Conservation (phyloP, 2,888 invertebrate genomes). For the Aporophyla lueneburgensis region DNA sequence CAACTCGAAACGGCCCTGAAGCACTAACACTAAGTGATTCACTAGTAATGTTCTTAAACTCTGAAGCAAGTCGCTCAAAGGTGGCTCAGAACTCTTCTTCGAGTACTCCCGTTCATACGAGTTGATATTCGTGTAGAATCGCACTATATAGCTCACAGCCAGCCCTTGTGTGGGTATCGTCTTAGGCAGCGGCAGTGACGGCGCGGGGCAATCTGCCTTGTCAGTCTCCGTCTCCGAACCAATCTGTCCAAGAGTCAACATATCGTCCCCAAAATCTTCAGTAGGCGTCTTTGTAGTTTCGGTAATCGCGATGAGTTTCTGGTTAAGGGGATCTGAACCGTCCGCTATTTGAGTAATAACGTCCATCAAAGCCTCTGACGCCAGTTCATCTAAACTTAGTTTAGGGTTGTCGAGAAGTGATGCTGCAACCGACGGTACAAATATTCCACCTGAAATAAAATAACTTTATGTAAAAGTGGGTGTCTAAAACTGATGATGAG, state of each 20-base stretch:
- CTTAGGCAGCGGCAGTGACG: conserved; percentile 85
- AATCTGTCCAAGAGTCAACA: conserved; percentile 79
- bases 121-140: conserved; percentile 93
- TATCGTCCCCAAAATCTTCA: conserved; percentile 86
- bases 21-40: conserved; percentile 91
- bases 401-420: conserved; percentile 90
- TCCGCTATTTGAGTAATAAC: conserved; percentile 91
- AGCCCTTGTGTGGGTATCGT: conserved; percentile 84
- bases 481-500: not conserved
- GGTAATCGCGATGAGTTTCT: conserved; percentile 85
- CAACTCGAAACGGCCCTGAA: conserved; percentile 90
- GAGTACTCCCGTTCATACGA: conserved; percentile 94
- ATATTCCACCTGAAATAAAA: conserved; percentile 86
- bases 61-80: conserved; percentile 92
- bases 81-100: conserved; percentile 94
- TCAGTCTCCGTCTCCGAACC: conserved; percentile 81
- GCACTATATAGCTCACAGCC: conserved; percentile 86
- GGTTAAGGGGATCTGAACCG: conserved; percentile 90
- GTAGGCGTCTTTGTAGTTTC: conserved; percentile 86
- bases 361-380: conserved; percentile 93
- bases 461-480: conserved; percentile 9
- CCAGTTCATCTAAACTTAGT: conserved; percentile 89
- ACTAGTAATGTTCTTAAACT: conserved; percentile 90
- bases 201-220: conserved; percentile 85
- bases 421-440: conserved; percentile 90